Conservation (phyloP, 2,888 invertebrate species). For the Gandaritis pyraliata region DNA sequence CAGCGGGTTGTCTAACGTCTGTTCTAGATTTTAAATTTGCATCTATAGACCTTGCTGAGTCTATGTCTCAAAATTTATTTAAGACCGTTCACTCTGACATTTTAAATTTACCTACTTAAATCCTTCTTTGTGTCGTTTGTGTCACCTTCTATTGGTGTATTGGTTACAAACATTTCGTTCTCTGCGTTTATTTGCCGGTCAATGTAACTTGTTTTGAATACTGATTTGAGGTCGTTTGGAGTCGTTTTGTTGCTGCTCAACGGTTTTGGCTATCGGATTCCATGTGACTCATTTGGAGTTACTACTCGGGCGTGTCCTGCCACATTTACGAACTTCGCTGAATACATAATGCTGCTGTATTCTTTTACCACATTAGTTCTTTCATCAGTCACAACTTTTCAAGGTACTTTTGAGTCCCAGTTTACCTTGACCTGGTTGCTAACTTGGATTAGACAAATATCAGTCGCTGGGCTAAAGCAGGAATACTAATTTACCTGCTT, state of each 20-base stretch:
- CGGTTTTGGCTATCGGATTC: slow-evolving; percentile 59
- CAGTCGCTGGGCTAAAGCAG: background rate
- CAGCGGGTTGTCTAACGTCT: slow-evolving; percentile 45
- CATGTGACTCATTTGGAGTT: slow-evolving; percentile 70
- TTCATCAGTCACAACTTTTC: background rate
- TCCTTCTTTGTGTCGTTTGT: slow-evolving; percentile 28
- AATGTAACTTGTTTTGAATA: slow-evolving; percentile 41
- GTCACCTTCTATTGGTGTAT: slow-evolving; percentile 30
- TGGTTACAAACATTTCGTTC: slow-evolving; percentile 32
- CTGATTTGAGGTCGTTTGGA: slow-evolving; percentile 40
- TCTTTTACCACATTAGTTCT: background rate
- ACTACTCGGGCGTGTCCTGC: slow-evolving; percentile 57
- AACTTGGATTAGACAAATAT: background rate
- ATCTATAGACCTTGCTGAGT: slow-evolving; percentile 37
- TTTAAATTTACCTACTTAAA: slow-evolving; percentile 33
- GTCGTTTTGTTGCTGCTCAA: slow-evolving; percentile 53
- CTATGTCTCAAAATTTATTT: slow-evolving; percentile 31
- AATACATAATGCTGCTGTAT: background rate
- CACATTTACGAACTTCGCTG: slow-evolving; percentile 49
- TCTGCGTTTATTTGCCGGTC: slow-evolving; percentile 31
- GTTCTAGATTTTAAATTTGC: slow-evolving; percentile 51
- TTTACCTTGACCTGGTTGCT: background rate
- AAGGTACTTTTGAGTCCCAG: too few species aligned
- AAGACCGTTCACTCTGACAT: slow-evolving; percentile 30
- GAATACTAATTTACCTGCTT: background rate